Percentiles rank a stretch among this genome's conserved stretches.
phyloP scores from a whole-genome alignment of 2,113 vertebrate species.

The Cyanoliseus patagonus region DNA sequence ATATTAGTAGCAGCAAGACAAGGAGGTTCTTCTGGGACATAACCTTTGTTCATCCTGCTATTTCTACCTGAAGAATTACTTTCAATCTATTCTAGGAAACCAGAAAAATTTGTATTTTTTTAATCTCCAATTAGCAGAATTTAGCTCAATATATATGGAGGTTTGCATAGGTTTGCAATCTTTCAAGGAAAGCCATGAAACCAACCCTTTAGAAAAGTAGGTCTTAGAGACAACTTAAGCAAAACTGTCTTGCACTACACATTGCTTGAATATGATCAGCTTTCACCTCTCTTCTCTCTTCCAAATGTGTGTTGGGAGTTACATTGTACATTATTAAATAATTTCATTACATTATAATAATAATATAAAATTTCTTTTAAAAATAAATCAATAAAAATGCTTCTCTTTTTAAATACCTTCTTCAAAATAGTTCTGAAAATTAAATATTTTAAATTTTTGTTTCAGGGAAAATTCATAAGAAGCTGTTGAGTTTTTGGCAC shows the following conservation, averaged over 20 bases:
- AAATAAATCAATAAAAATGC: background rate
- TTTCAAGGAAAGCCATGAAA: background rate
- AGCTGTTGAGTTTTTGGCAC: background rate
- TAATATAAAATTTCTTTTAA: background rate
- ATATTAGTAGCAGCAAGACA: background rate
- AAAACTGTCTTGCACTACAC: background rate
- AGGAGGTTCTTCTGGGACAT: background rate
- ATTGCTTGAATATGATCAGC: background rate
- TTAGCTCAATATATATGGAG: fast-evolving
- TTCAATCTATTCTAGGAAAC: background rate
- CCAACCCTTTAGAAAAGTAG: background rate
- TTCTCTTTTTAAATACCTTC: background rate
- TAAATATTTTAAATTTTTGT: background rate
- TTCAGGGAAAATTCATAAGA: background rate
- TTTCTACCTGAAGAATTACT: background rate
- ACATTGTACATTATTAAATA: background rate
- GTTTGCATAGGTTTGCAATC: background rate
- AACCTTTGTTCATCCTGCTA: background rate
- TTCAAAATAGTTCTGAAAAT: background rate
- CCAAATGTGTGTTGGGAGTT: background rate
- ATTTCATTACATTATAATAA: background rate
- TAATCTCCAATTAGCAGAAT: background rate
- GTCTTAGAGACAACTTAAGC: background rate
- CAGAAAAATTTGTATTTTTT: background rate
- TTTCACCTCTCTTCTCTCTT: background rate